phyloP scores from a whole-genome alignment of 1,140 invertebrate genomes.

The Drosophila hydei region DNA sequence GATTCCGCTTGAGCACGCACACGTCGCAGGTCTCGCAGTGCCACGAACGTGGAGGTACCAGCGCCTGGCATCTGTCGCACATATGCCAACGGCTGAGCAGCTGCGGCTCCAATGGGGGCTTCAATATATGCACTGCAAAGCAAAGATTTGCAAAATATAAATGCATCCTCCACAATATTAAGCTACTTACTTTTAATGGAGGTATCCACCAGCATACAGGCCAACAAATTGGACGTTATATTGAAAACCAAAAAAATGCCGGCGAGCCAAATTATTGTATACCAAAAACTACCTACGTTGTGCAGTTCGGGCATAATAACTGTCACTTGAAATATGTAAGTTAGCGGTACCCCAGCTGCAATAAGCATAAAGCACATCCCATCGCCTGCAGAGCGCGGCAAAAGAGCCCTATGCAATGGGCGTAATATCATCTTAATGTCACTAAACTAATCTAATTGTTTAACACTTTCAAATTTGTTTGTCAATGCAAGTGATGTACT shows the following conservation, averaged over 20 bases:
- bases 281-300: conserved; percentile 80
- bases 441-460: conserved; percentile 13
- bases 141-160: too few relatives aligned
- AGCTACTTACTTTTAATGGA: conserved; percentile 86
- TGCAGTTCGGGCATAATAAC: conserved; percentile 87
- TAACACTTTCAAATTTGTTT: conserved; percentile 28
- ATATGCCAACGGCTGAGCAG: conserved; percentile 87
- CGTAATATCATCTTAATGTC: conserved; percentile 62
- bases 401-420: conserved; percentile 38
- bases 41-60: conserved; percentile 94
- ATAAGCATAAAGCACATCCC: conserved; percentile 68
- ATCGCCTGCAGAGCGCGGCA: conserved; percentile 43
- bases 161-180: not conserved
- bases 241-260: conserved; percentile 90
- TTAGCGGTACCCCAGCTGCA: conserved; percentile 55
- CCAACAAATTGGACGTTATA: conserved; percentile 90
- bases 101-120: conserved; percentile 49
- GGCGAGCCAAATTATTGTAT: conserved; percentile 87
- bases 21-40: conserved; percentile 92
- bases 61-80: conserved; percentile 90
- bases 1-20: conserved; percentile 96
- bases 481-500: conserved; percentile 5
- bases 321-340: conserved; percentile 85
- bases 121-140: conserved; percentile 52
- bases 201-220: conserved; percentile 89